Base-by-base conservation (phyloP, 2,797 vertebrate genomes). In the Rhinophrynus dorsalis region DNA sequence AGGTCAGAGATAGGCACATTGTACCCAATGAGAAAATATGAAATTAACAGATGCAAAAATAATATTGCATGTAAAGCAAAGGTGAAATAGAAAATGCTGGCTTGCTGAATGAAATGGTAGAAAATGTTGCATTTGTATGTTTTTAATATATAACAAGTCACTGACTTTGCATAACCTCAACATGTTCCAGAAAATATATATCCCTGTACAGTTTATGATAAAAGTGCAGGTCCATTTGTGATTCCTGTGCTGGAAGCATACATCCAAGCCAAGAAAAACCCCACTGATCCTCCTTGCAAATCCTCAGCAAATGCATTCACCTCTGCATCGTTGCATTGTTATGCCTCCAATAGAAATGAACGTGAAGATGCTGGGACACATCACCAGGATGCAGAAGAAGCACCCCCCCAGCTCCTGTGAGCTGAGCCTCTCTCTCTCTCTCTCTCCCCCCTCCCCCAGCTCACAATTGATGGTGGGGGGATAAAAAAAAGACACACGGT, bases 311-410 rank as follows among this genome's bases (percentile, higher is more conserved):
- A 84, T 60, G 76, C 79, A 87, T 88, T 90, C 90, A 90, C 89
- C 89, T 89, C 88, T 82, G 88, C 88, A 87, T 87, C 86, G 84
- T 83, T 85, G 88, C 88, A 90, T 88, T 82, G 88, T 88, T 88
- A 89, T 78, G 88, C 81, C 81, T 90, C 88, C 88, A 77, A 85
- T 17, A 84, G 81, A 78, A 82, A 82, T 74, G 85, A 84, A 70
- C 6, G 51, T 57, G 80, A 84, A 88, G 85, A 84, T 84, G 78
- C 83, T 66, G 84, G 88, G 90, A 88, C 84, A 89, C 89, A 90
- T 90, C 88, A 83, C 84, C 82, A 78, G 83, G 86, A 81, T 85
- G 86, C 86, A 83, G 80, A 80, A 81, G 75, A 80, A 85, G 84
- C 82, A 76, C 82, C 77, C 69, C 57, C 59, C 68, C 59, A 66